These are phyloP conservation scores for Chlorodrepanis virens DNA, from an alignment of 2,113 vertebrate genomes.

Conservation along the genomic window DNA sequence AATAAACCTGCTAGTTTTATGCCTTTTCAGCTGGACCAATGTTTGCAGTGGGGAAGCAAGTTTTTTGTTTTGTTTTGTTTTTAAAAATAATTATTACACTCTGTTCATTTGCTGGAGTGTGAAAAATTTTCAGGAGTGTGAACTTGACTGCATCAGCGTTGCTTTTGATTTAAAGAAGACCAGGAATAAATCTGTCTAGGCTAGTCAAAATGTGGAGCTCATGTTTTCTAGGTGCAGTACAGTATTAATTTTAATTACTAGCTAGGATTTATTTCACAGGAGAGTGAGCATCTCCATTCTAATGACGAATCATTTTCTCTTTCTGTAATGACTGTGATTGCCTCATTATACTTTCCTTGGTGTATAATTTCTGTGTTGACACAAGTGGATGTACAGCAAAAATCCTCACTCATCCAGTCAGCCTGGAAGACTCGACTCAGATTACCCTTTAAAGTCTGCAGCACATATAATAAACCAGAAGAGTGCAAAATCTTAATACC, in stretches of 20 bases:
- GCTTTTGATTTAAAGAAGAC: neutral
- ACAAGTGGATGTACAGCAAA: neutral
- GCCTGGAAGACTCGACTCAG: neutral
- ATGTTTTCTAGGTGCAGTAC: neutral
- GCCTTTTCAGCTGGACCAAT: neutral
- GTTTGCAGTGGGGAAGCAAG: neutral
- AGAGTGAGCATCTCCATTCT: slow-evolving; percentile 13
- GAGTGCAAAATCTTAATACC: neutral
- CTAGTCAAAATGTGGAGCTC: neutral
- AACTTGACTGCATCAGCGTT: neutral
- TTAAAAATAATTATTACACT: neutral
- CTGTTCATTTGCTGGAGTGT: neutral
- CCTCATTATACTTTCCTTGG: slow-evolving; percentile 29
- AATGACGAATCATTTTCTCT: slow-evolving; percentile 37
- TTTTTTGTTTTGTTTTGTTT: neutral
- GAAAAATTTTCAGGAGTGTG: neutral
- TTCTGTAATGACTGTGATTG: slow-evolving; percentile 34
- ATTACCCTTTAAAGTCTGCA: neutral
- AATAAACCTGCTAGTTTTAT: neutral
- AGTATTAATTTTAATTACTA: slow-evolving; percentile 37
- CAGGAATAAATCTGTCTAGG: neutral
- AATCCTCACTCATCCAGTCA: slow-evolving; percentile 27
- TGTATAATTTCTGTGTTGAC: slow-evolving; percentile 45
- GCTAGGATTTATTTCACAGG: slow-evolving; percentile 16
- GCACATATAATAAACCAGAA: neutral